Evolutionary conservation across 2,113 vertebrate genomes (phyloP), one percentile per base, ranked within the genome.

Genomic region (Stercorarius parasiticus): DNA sequence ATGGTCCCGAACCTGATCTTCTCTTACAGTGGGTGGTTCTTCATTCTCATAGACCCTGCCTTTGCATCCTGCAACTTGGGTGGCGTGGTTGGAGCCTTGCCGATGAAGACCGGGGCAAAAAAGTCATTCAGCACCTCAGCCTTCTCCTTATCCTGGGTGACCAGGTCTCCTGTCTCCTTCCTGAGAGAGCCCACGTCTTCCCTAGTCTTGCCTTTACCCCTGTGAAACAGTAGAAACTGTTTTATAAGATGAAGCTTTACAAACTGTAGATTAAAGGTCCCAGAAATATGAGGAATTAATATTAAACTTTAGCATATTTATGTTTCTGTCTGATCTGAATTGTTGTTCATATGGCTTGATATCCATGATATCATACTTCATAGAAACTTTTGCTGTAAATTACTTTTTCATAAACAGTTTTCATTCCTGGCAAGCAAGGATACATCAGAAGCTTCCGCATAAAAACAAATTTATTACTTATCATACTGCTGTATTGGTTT

Each of bases 391-490:
- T 73, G 47, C 55, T 95, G 71, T 40, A 76, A 40, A 89, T 92
- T 71, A 85, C 25, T 71, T 82, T 85, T 90, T 96, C 62, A 66
- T 72, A 71, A 95, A 88, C 32, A 83, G 11, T 72, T 84, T 88
- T 91, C 64, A 64, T 67, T 90, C 61, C 40, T 93, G 69, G 58
- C 73, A 95, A 61, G 29, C 38, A 47, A 77, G 19, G 38, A 43
- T 45, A 64, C 29, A 71, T 81, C 20, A 83, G 71, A 88, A 73
- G 58, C 70, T 73, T 85, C 80, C 73, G 77, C 91, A 93, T 72
- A 85, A 91, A 94, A 92, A 11, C 23, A n/a, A 89, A 87, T 83
- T 65, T 94, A 85, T 87, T 93, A 85, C 58, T 93, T 82, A 71
- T 36, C 59, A 47, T 91, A 49, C 27, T 61, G 21, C 52, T 70